Evolutionary conservation across 2,113 vertebrate species (phyloP), one percentile per base, ranked within the genome.

Genomic region (Ovis aries): DNA sequence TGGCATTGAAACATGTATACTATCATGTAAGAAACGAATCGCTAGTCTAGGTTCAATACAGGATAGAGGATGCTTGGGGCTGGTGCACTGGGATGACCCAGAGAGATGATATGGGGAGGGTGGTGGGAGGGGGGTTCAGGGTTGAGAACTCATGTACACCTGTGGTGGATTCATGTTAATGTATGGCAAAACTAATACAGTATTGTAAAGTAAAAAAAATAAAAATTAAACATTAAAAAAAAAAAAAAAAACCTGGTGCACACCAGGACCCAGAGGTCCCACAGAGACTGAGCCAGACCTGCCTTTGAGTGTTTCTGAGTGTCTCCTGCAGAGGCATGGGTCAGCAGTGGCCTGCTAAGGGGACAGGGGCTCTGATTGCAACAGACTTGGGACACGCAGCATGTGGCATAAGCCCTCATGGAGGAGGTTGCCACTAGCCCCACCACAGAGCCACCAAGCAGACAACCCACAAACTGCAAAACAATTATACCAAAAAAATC

Each of bases 291-390:
- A 71, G 67, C n/a, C 10, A 71, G 67, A 40, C 17, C 67, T 40
- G 67, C 10, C n/a, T 40, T 23, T 40, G n/a, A 40, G 19, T 71
- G 10, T 71, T 71, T 36, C 3, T 71, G 19, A 71, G 19, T 23
- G 67, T 71, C n/a, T 71, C n/a, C 3, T 71, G 19, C 8, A n/a
- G 67, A 71, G 19, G 19, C 16, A 71, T 0, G 0, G 62, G 19
- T 36, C 19, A 71, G 17, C 19, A 71, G 67, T 23, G 10, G 10
- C n/a, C 64, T 36, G 9, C n/a, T 21, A 36, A 36, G n/a, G n/a
- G 10, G n/a, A 71, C 10, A 40, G 67, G 19, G 19, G 67, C 19
- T 40, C n/a, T 40, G n/a, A 17, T 11, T 71, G n/a, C n/a, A 40
- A 9, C n/a, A 40, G n/a, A 71, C 9, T 10, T 40, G 67, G 19